Percentiles rank a stretch among this genome's conserved stretches.
phyloP scores from a whole-genome alignment of 2,113 vertebrate species.

The Chitala chitala region DNA sequence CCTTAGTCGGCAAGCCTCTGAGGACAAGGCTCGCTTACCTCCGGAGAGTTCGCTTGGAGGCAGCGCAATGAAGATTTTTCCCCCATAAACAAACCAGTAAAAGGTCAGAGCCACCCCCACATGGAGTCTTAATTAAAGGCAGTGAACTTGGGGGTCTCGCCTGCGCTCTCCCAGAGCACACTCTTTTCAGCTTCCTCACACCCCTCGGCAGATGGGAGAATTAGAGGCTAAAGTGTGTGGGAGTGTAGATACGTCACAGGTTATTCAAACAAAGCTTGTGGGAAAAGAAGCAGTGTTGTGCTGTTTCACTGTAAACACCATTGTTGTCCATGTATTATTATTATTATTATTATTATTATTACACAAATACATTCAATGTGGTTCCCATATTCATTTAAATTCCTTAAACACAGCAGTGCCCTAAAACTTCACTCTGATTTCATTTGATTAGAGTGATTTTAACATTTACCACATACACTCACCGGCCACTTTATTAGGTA shows the following conservation, averaged over 20 bases:
- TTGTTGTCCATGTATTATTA: not conserved
- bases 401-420: too few species aligned
- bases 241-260: not conserved
- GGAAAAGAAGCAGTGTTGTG: not conserved
- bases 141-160: conserved; percentile 11
- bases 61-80: not conserved
- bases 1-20: not conserved
- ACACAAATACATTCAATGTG: not conserved
- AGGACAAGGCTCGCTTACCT: not conserved
- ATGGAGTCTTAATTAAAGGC: conserved; percentile 18
- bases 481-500: too few species aligned
- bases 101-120: conserved; percentile 17
- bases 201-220: not conserved
- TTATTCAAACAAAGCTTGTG: too few species aligned
- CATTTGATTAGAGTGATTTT: too few species aligned
- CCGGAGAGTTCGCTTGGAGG: not conserved
- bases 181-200: not conserved
- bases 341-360: not conserved
- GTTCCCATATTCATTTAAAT: too few species aligned
- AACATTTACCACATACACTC: too few species aligned
- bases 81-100: conserved; percentile 19
- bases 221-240: conserved; percentile 6
- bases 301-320: too few species aligned
- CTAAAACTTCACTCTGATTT: too few species aligned
- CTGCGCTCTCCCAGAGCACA: not conserved